Evolutionary conservation across 2,888 invertebrate species (phyloP).

Genomic region (Synanthedon vespiformis): DNA sequence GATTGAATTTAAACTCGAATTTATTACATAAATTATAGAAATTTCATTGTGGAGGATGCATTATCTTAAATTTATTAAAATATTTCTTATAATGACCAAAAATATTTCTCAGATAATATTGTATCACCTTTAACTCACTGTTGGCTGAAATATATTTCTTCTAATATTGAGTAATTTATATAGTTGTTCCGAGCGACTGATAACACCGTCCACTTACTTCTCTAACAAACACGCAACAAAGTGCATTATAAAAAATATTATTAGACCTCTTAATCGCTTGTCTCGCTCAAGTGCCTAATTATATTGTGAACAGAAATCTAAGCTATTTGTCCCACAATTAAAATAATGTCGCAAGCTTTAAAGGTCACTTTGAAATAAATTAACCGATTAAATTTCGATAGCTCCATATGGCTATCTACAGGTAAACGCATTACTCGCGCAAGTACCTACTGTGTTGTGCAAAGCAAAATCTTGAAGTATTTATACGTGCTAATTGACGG

Average conservation of each 20-base stretch:
- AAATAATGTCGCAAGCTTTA: slow-evolving; percentile 1
- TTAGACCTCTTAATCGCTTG: neutral
- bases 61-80: too few species aligned
- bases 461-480: neutral
- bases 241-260: neutral
- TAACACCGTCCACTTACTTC: too few species aligned
- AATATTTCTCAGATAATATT: too few species aligned
- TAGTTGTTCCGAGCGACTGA: too few species aligned
- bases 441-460: neutral
- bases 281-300: neutral
- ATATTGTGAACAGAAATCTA: slow-evolving; percentile 1
- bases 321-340: slow-evolving; percentile 11
- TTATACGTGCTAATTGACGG: neutral
- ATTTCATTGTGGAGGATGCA: too few species aligned
- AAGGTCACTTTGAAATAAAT: slow-evolving; percentile 11
- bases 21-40: too few species aligned
- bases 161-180: too few species aligned
- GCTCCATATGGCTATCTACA: slow-evolving; percentile 12
- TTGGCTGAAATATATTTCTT: too few species aligned
- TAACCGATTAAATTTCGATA: slow-evolving; percentile 10
- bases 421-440: neutral
- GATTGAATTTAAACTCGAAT: too few species aligned
- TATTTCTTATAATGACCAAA: too few species aligned
- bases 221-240: too few species aligned
- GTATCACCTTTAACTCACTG: too few species aligned